Conservation (phyloP, 2,113 vertebrate genomes). For the Syngnathus floridae region DNA sequence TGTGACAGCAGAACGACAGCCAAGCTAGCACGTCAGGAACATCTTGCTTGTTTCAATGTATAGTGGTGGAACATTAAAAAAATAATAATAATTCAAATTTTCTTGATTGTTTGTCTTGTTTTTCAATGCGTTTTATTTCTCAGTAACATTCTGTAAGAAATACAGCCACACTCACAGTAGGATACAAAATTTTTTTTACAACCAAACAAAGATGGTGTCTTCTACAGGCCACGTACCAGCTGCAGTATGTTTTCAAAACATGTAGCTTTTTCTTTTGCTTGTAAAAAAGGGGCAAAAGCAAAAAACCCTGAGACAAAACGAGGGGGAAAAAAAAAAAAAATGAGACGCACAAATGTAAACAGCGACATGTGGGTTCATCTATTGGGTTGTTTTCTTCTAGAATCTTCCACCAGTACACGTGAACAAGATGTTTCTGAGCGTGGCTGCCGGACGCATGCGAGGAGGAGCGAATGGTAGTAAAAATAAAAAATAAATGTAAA, state of each 20-base stretch:
- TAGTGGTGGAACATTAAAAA: conserved; percentile 50
- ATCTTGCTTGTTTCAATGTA: conserved; percentile 56
- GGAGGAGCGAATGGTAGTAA: conserved; percentile 10
- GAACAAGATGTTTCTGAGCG: conserved; percentile 72
- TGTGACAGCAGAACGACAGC: conserved; percentile 48
- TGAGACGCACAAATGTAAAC: conserved; percentile 43
- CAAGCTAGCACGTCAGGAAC: conserved; percentile 53
- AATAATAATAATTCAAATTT: conserved; percentile 58
- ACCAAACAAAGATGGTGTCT: not conserved
- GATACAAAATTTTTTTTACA: conserved; percentile 62
- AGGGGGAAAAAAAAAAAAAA: conserved; percentile 40
- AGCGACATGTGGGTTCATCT: conserved; percentile 29
- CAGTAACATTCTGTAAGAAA: conserved; percentile 71
- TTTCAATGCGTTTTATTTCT: conserved; percentile 62
- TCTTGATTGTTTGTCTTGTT: conserved; percentile 45
- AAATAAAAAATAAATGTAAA: conserved; percentile 10
- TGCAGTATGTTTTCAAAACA: conserved; percentile 18
- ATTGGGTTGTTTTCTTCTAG: conserved; percentile 22
- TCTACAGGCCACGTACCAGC: conserved; percentile 13
- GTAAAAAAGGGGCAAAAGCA: not conserved
- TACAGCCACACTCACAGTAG: conserved; percentile 73
- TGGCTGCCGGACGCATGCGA: conserved; percentile 64
- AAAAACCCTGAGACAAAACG: conserved; percentile 13
- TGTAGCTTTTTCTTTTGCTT: conserved; percentile 31
- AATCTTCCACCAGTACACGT: conserved; percentile 63